Conservation (phyloP, 1,140 invertebrate genomes). For the Schlechtendalia chinensis region DNA sequence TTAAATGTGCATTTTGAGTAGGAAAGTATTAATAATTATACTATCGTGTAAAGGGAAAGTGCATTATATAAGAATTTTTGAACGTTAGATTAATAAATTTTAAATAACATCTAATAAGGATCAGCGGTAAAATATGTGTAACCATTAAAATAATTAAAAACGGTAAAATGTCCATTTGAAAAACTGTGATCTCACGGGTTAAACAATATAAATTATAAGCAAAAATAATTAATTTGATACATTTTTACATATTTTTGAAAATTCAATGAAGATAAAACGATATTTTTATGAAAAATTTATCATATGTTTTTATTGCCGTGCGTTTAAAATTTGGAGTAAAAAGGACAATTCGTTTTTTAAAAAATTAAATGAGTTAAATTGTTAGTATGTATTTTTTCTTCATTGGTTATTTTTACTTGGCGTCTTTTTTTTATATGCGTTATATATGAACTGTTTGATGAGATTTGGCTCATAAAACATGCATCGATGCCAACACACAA, state of each 20-base stretch:
- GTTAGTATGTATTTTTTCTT: not conserved
- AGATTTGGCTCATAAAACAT: slow-evolving; percentile 18
- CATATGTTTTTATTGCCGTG: no score
- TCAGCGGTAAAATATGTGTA: not conserved
- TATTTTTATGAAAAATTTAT: no score
- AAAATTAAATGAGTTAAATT: no score
- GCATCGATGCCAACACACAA: slow-evolving; percentile 19
- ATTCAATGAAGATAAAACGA: no score
- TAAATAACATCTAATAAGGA: no score
- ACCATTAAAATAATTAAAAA: not conserved
- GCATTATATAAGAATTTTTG: not conserved
- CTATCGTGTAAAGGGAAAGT: not conserved
- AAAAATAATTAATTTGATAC: no score
- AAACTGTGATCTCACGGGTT: not conserved
- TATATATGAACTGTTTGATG: slow-evolving; percentile 2
- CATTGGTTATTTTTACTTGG: slow-evolving; percentile 7
- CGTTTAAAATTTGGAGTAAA: no score
- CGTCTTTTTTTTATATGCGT: not conserved
- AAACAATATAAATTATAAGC: no score
- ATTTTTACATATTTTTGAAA: no score
- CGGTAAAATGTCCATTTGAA: not conserved
- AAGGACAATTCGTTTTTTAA: no score
- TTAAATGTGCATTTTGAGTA: not conserved
- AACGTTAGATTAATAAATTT: no score
- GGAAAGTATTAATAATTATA: not conserved